phyloP scores from a whole-genome alignment of 92 coral and sea anemone species.

The Epizoanthus scotinus region DNA sequence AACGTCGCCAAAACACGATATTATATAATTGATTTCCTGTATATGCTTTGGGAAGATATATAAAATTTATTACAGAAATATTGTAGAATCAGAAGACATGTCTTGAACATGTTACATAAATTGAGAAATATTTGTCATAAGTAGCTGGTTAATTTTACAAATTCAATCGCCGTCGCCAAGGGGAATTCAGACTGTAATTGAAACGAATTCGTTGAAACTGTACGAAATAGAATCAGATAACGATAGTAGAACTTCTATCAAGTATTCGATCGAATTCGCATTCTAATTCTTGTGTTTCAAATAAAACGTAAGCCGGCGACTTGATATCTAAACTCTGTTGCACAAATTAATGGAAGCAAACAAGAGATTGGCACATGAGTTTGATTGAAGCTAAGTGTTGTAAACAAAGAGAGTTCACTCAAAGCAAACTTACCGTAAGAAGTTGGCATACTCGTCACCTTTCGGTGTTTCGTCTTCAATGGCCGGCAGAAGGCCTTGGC shows the following conservation, averaged over 20 bases:
- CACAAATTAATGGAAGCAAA: neutral
- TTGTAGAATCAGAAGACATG: too few relatives aligned
- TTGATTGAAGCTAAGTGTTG: conserved; percentile 31
- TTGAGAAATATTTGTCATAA: neutral
- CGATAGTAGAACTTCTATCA: too few relatives aligned
- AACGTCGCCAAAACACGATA: too few relatives aligned
- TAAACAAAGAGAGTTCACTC: conserved; percentile 25
- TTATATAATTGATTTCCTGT: too few relatives aligned
- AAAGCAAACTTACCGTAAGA: conserved; percentile 67
- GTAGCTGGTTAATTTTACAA: neutral
- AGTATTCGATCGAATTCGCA: too few relatives aligned
- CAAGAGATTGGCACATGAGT: neutral
- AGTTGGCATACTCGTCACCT: conserved; percentile 94
- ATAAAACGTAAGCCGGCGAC: neutral
- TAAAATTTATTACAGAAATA: too few relatives aligned
- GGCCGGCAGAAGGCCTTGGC: conserved; percentile 27
- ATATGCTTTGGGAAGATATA: too few relatives aligned
- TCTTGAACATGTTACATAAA: too few relatives aligned
- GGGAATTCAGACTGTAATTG: too few relatives aligned
- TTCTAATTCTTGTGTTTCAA: too few relatives aligned
- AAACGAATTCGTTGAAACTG: too few relatives aligned
- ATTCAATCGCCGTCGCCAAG: neutral
- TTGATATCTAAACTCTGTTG: neutral
- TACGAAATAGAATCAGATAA: too few relatives aligned
- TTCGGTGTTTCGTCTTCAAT: conserved; percentile 44